Conservation (phyloP, 2,113 vertebrate species). For the Vireo altiloquus region DNA sequence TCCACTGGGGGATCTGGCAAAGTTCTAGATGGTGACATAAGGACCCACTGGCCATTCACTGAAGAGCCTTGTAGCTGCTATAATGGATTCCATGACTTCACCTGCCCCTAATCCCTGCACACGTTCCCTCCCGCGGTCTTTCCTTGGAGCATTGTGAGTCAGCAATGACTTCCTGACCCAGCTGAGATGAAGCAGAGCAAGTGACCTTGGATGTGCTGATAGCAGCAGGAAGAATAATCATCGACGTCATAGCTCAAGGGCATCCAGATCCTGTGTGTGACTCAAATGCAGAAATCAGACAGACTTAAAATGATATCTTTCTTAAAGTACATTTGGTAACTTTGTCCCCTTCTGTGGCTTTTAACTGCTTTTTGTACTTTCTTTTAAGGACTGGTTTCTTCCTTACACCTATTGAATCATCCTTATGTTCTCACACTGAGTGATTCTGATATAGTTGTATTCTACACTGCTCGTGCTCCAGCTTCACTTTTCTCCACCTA, state of each 20-base stretch:
- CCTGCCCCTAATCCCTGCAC: not conserved
- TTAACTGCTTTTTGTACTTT: not conserved
- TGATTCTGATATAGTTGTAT: not conserved
- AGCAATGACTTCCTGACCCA: constrained; percentile 32
- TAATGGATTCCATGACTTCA: not conserved
- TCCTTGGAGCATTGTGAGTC: constrained; percentile 15
- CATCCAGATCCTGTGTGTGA: not conserved
- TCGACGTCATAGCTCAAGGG: not conserved
- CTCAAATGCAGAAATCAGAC: not conserved
- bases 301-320: not conserved
- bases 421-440: not conserved
- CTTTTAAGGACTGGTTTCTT: not conserved
- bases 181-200: constrained; percentile 10
- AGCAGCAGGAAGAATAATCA: constrained; percentile 39
- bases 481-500: not conserved
- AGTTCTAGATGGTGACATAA: not conserved
- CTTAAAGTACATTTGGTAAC: not conserved
- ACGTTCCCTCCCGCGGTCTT: accelerated
- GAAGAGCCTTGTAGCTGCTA: not conserved
- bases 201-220: constrained; percentile 34
- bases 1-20: not conserved
- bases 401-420: not conserved
- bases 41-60: not conserved
- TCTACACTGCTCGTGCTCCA: not conserved
- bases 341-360: not conserved